These are phyloP conservation scores for Sphaeramia orbicularis DNA, from an alignment of 2,797 vertebrate genomes.

Conservation along the genomic window DNA sequence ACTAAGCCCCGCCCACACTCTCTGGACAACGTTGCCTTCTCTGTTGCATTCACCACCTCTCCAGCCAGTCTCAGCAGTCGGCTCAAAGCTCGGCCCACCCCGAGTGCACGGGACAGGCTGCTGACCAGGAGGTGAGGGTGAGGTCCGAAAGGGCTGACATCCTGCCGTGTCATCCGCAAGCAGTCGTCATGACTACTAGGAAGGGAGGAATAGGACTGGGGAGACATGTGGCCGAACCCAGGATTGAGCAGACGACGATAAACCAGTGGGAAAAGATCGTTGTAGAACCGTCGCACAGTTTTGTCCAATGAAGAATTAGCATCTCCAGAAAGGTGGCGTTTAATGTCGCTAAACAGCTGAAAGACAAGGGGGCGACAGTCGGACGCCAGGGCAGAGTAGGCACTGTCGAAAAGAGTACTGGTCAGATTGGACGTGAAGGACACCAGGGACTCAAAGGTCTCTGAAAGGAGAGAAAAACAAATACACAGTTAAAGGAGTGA, in stretches of 20 bases:
- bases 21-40: constrained; percentile 81
- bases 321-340: constrained; percentile 86
- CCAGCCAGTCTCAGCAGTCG: constrained; percentile 84
- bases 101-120: constrained; percentile 83
- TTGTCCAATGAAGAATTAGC: constrained; percentile 81
- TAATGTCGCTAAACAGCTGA: constrained; percentile 87
- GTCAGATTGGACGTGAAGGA: constrained; percentile 90
- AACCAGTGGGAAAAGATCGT: constrained; percentile 91
- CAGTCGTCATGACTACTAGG: constrained; percentile 80
- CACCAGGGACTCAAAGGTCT: constrained; percentile 90
- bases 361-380: constrained; percentile 87
- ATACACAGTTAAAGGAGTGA: no score
- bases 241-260: constrained; percentile 91
- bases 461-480: constrained; percentile 70
- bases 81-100: constrained; percentile 85
- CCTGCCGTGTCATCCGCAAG: constrained; percentile 87
- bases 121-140: constrained; percentile 85
- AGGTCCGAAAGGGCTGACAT: constrained; percentile 89
- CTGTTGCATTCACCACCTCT: constrained; percentile 88
- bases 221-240: constrained; percentile 71
- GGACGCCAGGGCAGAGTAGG: constrained; percentile 86
- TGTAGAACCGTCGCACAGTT: constrained; percentile 86
- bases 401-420: constrained; percentile 87
- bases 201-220: constrained; percentile 42
- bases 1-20: constrained; percentile 89